Base-by-base conservation (phyloP, 2,797 vertebrate species). In the Limosa lapponica region DNA sequence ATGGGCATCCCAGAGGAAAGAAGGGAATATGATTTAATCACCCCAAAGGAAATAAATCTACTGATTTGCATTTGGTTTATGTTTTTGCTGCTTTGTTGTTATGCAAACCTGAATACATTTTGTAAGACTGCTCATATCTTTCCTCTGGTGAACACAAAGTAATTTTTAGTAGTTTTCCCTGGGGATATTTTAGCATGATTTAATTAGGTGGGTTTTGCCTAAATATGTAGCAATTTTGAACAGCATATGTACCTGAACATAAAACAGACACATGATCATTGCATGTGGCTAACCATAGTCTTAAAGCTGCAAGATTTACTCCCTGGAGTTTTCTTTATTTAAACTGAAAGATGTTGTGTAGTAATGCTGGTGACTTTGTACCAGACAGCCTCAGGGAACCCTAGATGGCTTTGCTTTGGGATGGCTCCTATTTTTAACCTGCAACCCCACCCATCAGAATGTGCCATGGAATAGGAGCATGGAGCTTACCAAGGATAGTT, bases 1-100 rank as follows among this genome's bases (percentile, higher is more conserved):
- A 5, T 0, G 0, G 64, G 16, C 52, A 51, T 84, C 62, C 70
- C 61, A 75, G 51, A 84, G 54, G 87, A 90, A 85, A 81, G 55
- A 88, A 81, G 28, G 51, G 19, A 82, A 66, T 67, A 80, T 84
- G 39, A 83, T 58, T 91, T 95, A 90, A 88, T 85, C 27, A 48
- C 12, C 64, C 34, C 52, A 77, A 83, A 94, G 82, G 89, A 90
- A 93, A 81, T 69, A 86, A 22, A 66, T 83, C 44, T 51, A 44
- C 58, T 79, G 30, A 86, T 95, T 94, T 94, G 66, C 87, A 83
- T 94, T 54, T 88, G 41, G 57, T 70, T 93, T 86, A 55, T 90
- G 34, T 3, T 83, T 87, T 89, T 92, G 49, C 36, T 88, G 66
- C 82, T 86, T 93, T 90, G 70, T 62, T 79, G 51, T 91, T 95